These are phyloP conservation scores for Drosophila simulans DNA, from an alignment of 1,140 invertebrate genomes.

Conservation along the genomic window DNA sequence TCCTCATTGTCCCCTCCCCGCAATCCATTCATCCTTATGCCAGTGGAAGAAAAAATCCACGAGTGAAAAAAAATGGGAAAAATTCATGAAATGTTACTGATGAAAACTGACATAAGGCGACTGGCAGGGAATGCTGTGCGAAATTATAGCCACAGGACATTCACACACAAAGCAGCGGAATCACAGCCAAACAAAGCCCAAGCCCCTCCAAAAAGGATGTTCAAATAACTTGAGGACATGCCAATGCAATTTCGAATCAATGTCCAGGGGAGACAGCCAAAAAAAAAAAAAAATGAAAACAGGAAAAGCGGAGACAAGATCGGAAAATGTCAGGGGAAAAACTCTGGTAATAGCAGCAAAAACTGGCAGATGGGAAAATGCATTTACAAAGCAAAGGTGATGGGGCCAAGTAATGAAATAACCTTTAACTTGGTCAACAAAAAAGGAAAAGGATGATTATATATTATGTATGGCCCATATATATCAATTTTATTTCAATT, in stretches of 20 bases:
- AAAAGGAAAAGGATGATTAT: too few relatives aligned
- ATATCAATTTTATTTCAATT: too few relatives aligned
- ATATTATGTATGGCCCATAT: too few relatives aligned
- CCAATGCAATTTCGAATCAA: conserved; percentile 71
- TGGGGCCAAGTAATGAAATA: conserved; percentile 4
- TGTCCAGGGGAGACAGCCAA: conserved; percentile 45
- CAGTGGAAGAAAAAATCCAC: conserved; percentile 19
- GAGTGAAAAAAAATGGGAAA: neutral
- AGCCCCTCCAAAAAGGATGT: neutral
- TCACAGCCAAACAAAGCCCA: conserved; percentile 40
- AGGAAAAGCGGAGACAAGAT: neutral
- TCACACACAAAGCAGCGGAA: conserved; percentile 54
- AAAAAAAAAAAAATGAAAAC: neutral
- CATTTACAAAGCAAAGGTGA: conserved; percentile 3
- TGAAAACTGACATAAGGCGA: conserved; percentile 67
- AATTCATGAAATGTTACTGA: conserved; percentile 55
- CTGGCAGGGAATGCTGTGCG: conserved; percentile 32
- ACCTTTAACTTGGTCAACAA: too few relatives aligned
- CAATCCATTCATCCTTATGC: conserved; percentile 3
- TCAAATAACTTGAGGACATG: conserved; percentile 77
- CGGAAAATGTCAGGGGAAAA: conserved; percentile 4
- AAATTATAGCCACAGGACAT: conserved; percentile 76
- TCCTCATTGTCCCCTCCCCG: too few relatives aligned
- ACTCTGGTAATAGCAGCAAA: neutral
- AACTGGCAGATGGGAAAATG: conserved; percentile 7